Conservation (phyloP, 2,888 invertebrate species). For the Temnothorax unifasciatus region DNA sequence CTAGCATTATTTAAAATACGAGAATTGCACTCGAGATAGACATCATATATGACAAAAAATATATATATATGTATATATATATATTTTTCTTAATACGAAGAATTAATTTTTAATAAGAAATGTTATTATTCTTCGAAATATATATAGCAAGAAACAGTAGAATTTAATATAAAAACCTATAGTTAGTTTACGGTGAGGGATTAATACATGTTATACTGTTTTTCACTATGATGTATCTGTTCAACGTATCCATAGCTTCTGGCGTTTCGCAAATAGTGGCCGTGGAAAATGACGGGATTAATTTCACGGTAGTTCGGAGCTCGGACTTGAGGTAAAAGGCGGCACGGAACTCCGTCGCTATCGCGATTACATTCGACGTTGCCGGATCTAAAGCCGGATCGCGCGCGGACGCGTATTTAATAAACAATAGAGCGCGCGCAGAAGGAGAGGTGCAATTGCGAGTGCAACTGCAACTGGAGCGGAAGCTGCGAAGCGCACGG, state of each 20-base stretch:
- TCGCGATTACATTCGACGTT: slow-evolving; percentile 15
- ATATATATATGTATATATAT: background rate
- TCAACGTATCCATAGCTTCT: background rate
- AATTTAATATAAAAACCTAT: background rate
- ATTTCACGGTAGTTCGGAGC: slow-evolving; percentile 19
- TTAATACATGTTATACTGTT: background rate
- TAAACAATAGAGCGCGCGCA: slow-evolving; percentile 30
- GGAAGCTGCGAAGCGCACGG: slow-evolving; percentile 10
- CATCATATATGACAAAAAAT: background rate
- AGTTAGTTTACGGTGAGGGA: background rate
- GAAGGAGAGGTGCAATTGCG: background rate
- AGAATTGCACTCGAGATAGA: background rate
- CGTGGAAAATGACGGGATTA: slow-evolving; percentile 35
- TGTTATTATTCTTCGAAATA: background rate
- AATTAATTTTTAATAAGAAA: background rate
- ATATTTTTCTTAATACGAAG: background rate
- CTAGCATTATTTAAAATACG: background rate
- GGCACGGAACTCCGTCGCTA: background rate
- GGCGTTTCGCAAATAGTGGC: background rate
- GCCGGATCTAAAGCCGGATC: slow-evolving; percentile 20
- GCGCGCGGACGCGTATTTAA: slow-evolving; percentile 22
- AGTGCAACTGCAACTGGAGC: slow-evolving; percentile 11
- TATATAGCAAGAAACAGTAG: background rate
- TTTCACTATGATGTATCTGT: background rate
- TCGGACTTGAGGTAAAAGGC: slow-evolving; percentile 7